Conservation (phyloP, 2,797 vertebrate species). For the Apogon hyalosoma region DNA sequence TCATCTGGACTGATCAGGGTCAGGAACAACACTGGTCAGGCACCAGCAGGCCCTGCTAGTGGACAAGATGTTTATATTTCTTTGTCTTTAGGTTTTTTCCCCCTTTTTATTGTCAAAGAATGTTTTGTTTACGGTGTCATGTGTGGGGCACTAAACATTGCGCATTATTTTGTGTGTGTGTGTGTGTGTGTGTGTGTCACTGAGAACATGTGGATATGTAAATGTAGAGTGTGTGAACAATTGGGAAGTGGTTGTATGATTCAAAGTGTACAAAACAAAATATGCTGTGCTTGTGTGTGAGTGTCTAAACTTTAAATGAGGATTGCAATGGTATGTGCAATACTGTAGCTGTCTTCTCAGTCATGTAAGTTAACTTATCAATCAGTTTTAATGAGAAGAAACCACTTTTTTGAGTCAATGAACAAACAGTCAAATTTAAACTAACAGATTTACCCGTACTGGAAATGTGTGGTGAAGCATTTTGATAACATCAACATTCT, state of each 20-base stretch:
- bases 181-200: conserved; percentile 25
- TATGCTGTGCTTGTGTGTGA: conserved; percentile 7
- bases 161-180: conserved; percentile 59
- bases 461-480: conserved; percentile 21
- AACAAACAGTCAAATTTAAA: conserved; percentile 40
- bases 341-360: conserved; percentile 71
- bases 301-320: conserved; percentile 36
- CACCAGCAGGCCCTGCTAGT: conserved; percentile 55
- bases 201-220: conserved; percentile 46
- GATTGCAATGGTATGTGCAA: conserved; percentile 74
- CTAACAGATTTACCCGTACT: conserved; percentile 33
- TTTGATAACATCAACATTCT: no score
- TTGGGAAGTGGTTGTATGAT: conserved; percentile 10
- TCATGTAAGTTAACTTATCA: conserved; percentile 74
- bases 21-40: conserved; percentile 63
- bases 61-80: conserved; percentile 79
- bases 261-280: conserved; percentile 27
- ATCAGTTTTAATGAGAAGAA: conserved; percentile 60
- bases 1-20: conserved; percentile 73
- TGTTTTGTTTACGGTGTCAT: conserved; percentile 78
- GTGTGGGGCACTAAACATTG: conserved; percentile 72
- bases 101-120: no score
- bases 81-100: conserved; percentile 50
- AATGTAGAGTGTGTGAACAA: conserved; percentile 32
- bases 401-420: conserved; percentile 69